Conservation (phyloP, 2,797 vertebrate species). For the Glyptemys insculpta region DNA sequence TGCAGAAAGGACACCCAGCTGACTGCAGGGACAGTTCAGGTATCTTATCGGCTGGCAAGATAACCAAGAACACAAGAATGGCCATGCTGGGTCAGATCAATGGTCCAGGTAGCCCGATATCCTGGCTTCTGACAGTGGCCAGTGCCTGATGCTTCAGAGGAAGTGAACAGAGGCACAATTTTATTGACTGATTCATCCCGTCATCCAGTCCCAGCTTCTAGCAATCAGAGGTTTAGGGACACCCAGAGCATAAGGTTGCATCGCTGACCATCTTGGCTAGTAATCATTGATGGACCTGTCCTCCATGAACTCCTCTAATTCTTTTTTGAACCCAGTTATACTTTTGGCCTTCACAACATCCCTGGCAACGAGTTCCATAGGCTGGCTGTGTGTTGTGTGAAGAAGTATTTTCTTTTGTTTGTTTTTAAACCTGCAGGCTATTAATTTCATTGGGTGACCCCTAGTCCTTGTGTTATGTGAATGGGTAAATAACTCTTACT, state of each 20-base stretch:
- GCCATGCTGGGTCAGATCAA: not conserved
- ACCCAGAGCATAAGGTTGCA: not conserved
- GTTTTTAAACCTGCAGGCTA: not conserved
- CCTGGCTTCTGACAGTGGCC: not conserved
- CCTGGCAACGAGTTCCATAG: not conserved
- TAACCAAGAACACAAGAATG: not conserved
- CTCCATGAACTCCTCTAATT: not conserved
- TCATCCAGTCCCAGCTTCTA: not conserved
- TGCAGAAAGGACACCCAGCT: not conserved
- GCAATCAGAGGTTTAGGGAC: not conserved
- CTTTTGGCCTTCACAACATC: not conserved
- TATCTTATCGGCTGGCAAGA: not conserved
- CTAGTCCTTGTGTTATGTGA: not conserved
- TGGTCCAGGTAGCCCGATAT: not conserved
- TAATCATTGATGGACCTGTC: not conserved
- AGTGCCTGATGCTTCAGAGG: not conserved
- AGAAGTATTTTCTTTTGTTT: not conserved
- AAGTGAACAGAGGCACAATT: not conserved
- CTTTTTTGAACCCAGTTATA: not conserved
- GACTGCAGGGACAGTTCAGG: not conserved
- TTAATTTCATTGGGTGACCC: not conserved
- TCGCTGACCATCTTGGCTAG: not conserved
- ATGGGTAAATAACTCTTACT: not conserved
- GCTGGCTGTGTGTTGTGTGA: not conserved
- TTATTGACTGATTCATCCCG: not conserved